phyloP scores from a whole-genome alignment of 2,113 vertebrate species.

The Manacus vitellinus region DNA sequence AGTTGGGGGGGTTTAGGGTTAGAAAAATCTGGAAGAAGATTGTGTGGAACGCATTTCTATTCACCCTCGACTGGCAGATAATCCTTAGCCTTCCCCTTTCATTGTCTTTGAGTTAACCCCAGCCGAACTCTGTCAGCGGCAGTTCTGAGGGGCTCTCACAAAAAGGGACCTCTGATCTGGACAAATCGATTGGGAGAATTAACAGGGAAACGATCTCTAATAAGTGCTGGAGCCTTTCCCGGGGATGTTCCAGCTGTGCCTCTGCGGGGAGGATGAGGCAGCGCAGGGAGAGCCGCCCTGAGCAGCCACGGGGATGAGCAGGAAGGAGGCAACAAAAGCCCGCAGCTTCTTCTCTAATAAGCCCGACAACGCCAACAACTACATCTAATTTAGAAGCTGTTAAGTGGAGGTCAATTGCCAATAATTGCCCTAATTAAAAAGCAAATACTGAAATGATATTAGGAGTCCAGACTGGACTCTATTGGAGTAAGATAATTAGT shows the following conservation, averaged over 20 bases:
- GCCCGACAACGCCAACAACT: neutral
- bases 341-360: neutral
- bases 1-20: neutral
- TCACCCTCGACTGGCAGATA: slow-evolving; percentile 21
- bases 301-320: neutral
- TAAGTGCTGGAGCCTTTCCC: slow-evolving; percentile 45
- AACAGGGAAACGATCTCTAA: slow-evolving; percentile 40
- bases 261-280: neutral
- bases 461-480: neutral
- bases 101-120: slow-evolving; percentile 64
- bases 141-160: slow-evolving; percentile 56
- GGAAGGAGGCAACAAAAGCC: neutral
- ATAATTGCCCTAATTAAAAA: slow-evolving; percentile 64
- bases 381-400: slow-evolving; percentile 33
- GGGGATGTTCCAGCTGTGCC: neutral
- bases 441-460: slow-evolving; percentile 53
- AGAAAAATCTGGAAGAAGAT: neutral
- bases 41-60: slow-evolving; percentile 23
- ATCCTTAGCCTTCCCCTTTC: slow-evolving; percentile 31
- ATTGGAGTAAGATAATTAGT: slow-evolving; percentile 28
- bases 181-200: slow-evolving; percentile 57
- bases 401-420: slow-evolving; percentile 66
- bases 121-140: slow-evolving; percentile 60
- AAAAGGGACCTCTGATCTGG: slow-evolving; percentile 62
- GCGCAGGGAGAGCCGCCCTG: neutral